phyloP scores from a whole-genome alignment of 2,113 vertebrate species.

The Xiphophorus couchianus region DNA sequence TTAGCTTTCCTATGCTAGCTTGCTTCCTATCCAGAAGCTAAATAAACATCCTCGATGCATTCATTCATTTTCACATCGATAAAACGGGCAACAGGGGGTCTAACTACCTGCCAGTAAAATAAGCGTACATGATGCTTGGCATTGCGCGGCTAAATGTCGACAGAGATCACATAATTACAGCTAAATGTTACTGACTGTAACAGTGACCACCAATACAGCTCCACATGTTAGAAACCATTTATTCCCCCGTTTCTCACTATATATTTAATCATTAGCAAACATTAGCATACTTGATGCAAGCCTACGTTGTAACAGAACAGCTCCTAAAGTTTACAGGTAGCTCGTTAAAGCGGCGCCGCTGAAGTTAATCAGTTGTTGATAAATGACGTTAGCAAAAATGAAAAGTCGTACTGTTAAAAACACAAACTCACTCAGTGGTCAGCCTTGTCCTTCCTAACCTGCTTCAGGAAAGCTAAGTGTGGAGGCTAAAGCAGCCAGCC shows the following conservation, averaged over 20 bases:
- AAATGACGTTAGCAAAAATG: conserved; percentile 24
- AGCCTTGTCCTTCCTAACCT: neutral
- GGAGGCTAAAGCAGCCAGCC: neutral
- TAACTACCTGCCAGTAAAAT: neutral
- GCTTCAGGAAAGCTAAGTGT: neutral
- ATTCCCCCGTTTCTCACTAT: neutral
- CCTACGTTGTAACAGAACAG: neutral
- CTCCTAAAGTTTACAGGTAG: conserved; percentile 3
- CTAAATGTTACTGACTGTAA: neutral
- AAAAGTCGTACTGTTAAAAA: neutral
- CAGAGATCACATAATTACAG: neutral
- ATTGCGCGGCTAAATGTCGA: neutral
- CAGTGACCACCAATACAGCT: neutral
- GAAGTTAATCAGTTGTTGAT: conserved; percentile 14
- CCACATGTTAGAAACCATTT: neutral
- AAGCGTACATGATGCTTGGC: neutral
- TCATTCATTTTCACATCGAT: neutral
- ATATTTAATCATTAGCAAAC: neutral
- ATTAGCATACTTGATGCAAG: neutral
- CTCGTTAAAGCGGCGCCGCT: neutral
- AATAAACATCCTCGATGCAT: neutral
- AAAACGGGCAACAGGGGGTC: neutral
- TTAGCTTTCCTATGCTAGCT: conserved; percentile 44
- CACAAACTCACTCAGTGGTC: neutral
- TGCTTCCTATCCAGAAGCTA: conserved; percentile 9